These are phyloP conservation scores for Edolisoma coerulescens DNA, from an alignment of 2,113 vertebrate genomes.

Conservation along the genomic window DNA sequence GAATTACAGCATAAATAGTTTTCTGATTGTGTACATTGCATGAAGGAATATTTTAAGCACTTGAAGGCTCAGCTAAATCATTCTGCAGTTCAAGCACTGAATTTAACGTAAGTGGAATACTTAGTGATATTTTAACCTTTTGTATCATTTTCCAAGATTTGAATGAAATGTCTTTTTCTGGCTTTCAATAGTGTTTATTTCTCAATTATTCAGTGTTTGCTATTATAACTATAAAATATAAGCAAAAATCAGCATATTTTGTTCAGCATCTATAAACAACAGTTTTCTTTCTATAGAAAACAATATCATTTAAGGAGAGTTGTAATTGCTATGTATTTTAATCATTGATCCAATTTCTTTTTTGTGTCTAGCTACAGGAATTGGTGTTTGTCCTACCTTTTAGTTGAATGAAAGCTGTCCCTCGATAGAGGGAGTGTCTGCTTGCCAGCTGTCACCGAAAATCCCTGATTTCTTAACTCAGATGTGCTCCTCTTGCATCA, in stretches of 20 bases:
- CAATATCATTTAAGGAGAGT: background rate
- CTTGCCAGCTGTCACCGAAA: slow-evolving; percentile 58
- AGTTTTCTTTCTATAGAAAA: background rate
- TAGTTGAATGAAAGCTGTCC: slow-evolving; percentile 52
- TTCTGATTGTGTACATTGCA: background rate
- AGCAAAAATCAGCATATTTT: background rate
- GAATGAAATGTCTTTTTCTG: slow-evolving; percentile 23
- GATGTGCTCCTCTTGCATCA: slow-evolving; percentile 36
- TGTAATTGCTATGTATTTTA: background rate
- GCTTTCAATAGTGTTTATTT: background rate
- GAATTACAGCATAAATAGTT: background rate
- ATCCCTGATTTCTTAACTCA: slow-evolving; percentile 34
- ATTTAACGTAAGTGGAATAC: background rate
- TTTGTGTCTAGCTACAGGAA: background rate
- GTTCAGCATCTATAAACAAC: background rate
- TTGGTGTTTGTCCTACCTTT: slow-evolving; percentile 70
- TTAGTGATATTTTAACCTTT: slow-evolving; percentile 6
- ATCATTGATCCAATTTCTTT: background rate
- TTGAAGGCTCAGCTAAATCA: slow-evolving; percentile 34
- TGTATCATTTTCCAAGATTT: background rate
- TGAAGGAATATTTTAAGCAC: slow-evolving; percentile 13
- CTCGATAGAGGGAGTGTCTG: slow-evolving; percentile 44
- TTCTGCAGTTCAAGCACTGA: background rate
- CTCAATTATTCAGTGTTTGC: background rate
- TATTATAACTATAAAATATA: slow-evolving; percentile 1